Base-by-base conservation (phyloP, 2,797 vertebrate genomes). In the Loriculus beryllinus region DNA sequence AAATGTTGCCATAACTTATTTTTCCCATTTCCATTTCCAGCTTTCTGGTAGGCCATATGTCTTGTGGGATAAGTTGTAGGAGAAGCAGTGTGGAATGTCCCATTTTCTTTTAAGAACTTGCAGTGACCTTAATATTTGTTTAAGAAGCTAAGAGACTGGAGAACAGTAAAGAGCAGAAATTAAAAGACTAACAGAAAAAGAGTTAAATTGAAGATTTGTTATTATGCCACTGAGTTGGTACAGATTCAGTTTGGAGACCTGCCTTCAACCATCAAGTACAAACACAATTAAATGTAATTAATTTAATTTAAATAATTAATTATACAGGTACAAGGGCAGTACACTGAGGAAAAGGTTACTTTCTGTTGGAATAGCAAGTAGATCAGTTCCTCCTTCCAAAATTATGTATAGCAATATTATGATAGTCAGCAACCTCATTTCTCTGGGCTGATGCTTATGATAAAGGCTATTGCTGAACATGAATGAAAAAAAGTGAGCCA, bases 331-430 rank as follows among this genome's bases (percentile, higher is more conserved):
- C 37, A 63, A 86, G 33, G 62, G 14, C 37, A 51, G 20, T 33
- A 56, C 20, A 45, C 23, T 68, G 54, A 54, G 35, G 13, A 56
- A 51, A 77, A 74, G 7, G 40, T 92, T 65, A 37, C 6, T 59
- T 81, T 71, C 45, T 57, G 5, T 42, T 43, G 42, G 13, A 88
- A 64, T 71, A 85, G 42, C 15, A 57, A 48, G 23, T n/a, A 78
- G 29, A 64, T 60, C 14, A 35, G 21, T 75, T 86, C 18, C 40
- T 81, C 59, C 54, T 88, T 79, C 52, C 45, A 69, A 68, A 88
- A 33, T 42, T 52, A 23, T 10, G 7, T 33, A 2, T 64, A 48
- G 37, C 23, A 15, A 5, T 49, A 7, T 62, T 0, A 0, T 57
- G 40, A 52, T 62, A 71, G 26, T 69, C 52, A 92, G 42, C 57